Evolutionary conservation across 1,140 invertebrate genomes (phyloP).

Genomic region (Dysdera silvatica): DNA sequence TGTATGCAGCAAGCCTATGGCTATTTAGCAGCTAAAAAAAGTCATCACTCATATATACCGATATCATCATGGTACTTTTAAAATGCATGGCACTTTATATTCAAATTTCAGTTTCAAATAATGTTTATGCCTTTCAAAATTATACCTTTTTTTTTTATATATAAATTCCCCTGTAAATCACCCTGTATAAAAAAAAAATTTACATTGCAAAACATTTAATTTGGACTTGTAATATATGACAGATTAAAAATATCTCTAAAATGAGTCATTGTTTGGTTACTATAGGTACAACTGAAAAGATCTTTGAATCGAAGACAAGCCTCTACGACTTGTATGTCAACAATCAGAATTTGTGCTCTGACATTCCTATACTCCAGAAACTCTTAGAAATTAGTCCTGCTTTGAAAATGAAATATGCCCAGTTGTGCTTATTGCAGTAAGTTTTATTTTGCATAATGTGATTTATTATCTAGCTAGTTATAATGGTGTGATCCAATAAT

Average conservation of each 20-base stretch:
- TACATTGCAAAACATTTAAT: background rate
- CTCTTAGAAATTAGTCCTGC: constrained; percentile 16
- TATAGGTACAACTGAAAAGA: constrained; percentile 48
- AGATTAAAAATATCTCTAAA: background rate
- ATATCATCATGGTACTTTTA: too few species aligned
- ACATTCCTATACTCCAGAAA: constrained; percentile 20
- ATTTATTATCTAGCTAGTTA: background rate
- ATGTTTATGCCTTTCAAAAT: background rate
- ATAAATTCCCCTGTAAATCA: background rate
- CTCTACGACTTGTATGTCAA: constrained; percentile 47
- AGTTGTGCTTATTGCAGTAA: constrained; percentile 27
- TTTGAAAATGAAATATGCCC: constrained; percentile 27
- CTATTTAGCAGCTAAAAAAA: too few species aligned
- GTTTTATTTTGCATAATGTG: constrained; percentile 1
- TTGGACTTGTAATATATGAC: background rate
- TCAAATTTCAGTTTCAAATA: too few species aligned
- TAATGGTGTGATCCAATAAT: background rate
- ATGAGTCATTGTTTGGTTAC: background rate
- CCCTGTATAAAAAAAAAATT: background rate
- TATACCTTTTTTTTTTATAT: background rate
- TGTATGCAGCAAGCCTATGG: too few species aligned
- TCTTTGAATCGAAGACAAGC: constrained; percentile 46
- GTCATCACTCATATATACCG: too few species aligned
- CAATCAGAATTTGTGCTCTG: constrained; percentile 30
- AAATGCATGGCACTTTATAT: too few species aligned